Evolutionary conservation across 1,140 invertebrate species (phyloP).

Genomic region (Eubasilissa regina): DNA sequence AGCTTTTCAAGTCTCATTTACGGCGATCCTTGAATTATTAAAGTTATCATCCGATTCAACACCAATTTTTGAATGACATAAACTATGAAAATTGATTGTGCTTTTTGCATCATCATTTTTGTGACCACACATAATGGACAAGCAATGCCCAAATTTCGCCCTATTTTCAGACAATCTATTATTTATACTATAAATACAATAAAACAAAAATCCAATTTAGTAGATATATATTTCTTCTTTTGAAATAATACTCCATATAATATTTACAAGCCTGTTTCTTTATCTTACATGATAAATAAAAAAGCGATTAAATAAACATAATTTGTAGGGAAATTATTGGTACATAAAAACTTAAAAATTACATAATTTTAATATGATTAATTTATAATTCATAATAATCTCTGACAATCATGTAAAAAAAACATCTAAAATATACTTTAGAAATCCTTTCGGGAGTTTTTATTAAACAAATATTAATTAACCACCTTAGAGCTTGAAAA

Average conservation of each 20-base stretch:
- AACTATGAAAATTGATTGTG: too few species aligned
- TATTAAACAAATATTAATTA: background rate
- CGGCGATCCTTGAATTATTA: too few species aligned
- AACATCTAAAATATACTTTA: background rate
- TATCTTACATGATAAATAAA: constrained; percentile 14
- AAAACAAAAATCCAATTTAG: background rate
- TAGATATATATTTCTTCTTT: background rate
- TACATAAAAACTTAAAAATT: background rate
- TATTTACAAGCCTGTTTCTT: constrained; percentile 6
- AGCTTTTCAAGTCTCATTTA: too few species aligned
- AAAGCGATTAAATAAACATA: background rate
- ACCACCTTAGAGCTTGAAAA: background rate
- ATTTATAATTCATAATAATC: background rate
- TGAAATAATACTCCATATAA: constrained; percentile 16
- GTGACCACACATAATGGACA: too few species aligned
- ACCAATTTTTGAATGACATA: too few species aligned
- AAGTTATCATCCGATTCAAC: too few species aligned
- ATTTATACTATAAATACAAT: too few species aligned
- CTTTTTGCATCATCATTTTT: too few species aligned
- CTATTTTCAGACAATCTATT: too few species aligned
- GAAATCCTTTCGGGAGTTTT: background rate
- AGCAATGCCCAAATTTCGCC: too few species aligned
- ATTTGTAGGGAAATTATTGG: background rate
- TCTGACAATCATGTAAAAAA: background rate
- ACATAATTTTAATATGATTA: background rate